phyloP scores from a whole-genome alignment of 2,113 vertebrate species.

The Cinclus mexicanus region DNA sequence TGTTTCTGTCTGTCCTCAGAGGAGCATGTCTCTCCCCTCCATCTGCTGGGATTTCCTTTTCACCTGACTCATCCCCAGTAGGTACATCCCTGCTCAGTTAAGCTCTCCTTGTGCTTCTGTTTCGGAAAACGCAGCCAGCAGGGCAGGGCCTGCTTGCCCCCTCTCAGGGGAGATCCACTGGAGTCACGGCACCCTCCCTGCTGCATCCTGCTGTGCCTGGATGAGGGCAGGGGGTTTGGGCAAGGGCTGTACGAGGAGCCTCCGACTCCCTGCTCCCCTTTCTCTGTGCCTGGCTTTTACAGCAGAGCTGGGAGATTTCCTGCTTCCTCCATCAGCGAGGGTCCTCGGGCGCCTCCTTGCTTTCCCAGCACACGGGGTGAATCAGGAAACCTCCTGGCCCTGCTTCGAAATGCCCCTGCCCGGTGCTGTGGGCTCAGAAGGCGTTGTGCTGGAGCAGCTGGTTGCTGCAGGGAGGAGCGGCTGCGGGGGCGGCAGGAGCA shows the following conservation, averaged over 20 bases:
- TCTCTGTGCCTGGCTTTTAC: not conserved
- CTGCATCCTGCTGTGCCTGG: not conserved
- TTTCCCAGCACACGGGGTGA: not conserved
- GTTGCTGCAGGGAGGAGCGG: constrained; percentile 36
- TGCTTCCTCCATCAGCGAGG: not conserved
- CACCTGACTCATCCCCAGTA: constrained; percentile 44
- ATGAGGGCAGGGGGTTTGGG: not conserved
- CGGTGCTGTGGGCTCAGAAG: not conserved
- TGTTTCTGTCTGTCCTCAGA: not conserved
- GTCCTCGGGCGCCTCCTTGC: not conserved
- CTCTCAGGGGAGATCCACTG: not conserved
- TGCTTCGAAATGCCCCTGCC: not conserved
- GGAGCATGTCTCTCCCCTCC: constrained; percentile 2
- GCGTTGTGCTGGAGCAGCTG: not conserved
- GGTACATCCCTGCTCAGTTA: not conserved
- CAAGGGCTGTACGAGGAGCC: accelerated
- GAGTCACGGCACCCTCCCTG: not conserved
- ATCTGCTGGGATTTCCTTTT: constrained; percentile 56
- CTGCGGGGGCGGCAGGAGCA: constrained; percentile 13
- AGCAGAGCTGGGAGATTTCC: not conserved
- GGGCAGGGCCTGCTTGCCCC: not conserved
- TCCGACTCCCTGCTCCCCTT: not conserved
- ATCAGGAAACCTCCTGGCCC: not conserved
- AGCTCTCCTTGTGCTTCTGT: not conserved
- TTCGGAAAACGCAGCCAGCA: not conserved